phyloP scores from a whole-genome alignment of 2,797 vertebrate genomes.

The Acanthurus lineatus region DNA sequence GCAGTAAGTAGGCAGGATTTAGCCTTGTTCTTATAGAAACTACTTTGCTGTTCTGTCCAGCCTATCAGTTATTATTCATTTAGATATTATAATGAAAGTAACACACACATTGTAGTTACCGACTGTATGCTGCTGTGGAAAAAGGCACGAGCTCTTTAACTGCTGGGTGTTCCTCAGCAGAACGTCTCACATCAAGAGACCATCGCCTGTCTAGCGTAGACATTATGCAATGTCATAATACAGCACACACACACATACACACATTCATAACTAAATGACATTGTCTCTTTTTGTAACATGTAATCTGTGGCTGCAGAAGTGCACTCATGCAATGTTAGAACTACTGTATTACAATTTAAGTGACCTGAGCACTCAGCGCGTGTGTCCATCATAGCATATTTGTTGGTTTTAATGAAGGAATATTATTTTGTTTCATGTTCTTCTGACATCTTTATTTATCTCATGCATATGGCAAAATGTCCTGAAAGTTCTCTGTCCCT shows the following conservation, averaged over 20 bases:
- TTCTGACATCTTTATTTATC: slow-evolving; percentile 7
- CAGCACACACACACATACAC: slow-evolving; percentile 30
- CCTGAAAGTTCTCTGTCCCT: slow-evolving; percentile 7
- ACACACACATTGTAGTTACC: slow-evolving; percentile 63
- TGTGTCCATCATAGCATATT: slow-evolving; percentile 51
- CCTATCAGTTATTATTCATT: slow-evolving; percentile 57
- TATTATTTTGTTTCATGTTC: slow-evolving; percentile 31
- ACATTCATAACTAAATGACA: slow-evolving; percentile 10
- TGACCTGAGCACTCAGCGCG: slow-evolving; percentile 70
- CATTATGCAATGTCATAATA: slow-evolving; percentile 75
- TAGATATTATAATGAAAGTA: slow-evolving; percentile 55
- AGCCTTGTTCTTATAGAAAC: slow-evolving; percentile 76
- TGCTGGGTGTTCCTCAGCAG: slow-evolving; percentile 59
- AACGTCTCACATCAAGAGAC: slow-evolving; percentile 56
- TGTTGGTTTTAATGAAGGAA: slow-evolving; percentile 70
- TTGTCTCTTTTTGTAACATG: slow-evolving; percentile 62
- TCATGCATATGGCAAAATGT: slow-evolving; percentile 17
- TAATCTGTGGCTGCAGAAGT: slow-evolving; percentile 67
- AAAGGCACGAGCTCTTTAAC: slow-evolving; percentile 74
- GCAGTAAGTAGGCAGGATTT: slow-evolving; percentile 76
- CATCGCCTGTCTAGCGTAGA: slow-evolving; percentile 66
- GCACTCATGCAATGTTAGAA: slow-evolving; percentile 71
- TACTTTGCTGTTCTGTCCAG: slow-evolving; percentile 67
- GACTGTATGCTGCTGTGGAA: slow-evolving; percentile 72
- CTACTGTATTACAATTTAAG: slow-evolving; percentile 74